These are phyloP conservation scores for Hephaestus fuliginosus DNA, from an alignment of 2,797 vertebrate genomes.

Conservation along the genomic window DNA sequence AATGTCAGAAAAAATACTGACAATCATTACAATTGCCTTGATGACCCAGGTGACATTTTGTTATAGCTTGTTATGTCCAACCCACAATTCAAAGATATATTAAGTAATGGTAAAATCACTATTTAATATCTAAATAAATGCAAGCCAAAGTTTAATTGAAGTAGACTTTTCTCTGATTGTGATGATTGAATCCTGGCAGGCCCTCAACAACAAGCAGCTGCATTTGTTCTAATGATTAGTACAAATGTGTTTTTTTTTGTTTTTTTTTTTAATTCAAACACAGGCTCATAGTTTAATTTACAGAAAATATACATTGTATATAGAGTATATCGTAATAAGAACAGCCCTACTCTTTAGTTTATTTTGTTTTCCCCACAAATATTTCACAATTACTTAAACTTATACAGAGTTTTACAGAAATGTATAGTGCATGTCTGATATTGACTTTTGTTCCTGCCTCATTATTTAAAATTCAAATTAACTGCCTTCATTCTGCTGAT, in stretches of 20 bases:
- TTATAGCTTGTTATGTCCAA: neutral
- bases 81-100: neutral
- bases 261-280: neutral
- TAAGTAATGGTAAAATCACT: neutral
- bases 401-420: neutral
- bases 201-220: neutral
- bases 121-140: too few species aligned
- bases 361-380: neutral
- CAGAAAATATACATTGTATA: too few species aligned
- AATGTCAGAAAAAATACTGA: too few species aligned
- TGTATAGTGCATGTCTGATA: neutral
- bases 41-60: too few species aligned
- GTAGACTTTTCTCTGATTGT: neutral
- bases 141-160: neutral
- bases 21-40: too few species aligned
- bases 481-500: constrained; percentile 19
- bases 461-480: constrained; percentile 9
- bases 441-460: neutral
- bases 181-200: neutral
- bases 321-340: too few species aligned
- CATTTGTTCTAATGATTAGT: neutral
- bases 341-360: neutral
- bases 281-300: neutral
- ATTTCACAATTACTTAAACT: neutral
- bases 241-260: neutral